Conservation (phyloP, 2,888 invertebrate genomes). For the Tenthredo mesomela region DNA sequence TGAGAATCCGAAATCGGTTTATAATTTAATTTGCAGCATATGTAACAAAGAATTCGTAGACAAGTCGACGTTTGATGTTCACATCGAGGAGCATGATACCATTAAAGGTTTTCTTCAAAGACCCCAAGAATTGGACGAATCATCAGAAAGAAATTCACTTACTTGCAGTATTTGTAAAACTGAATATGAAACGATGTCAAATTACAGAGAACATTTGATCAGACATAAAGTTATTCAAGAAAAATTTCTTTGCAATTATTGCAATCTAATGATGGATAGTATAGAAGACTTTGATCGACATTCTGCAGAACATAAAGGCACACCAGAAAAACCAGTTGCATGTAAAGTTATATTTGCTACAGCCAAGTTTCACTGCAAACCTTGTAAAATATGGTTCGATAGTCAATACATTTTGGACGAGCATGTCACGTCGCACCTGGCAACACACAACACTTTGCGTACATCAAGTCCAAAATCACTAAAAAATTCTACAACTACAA, state of each 20-base stretch:
- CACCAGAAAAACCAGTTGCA: slow-evolving; percentile 24
- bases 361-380: slow-evolving; percentile 39
- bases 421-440: background rate
- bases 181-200: background rate
- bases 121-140: background rate
- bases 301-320: slow-evolving; percentile 20
- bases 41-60: slow-evolving; percentile 38
- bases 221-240: slow-evolving; percentile 38
- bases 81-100: slow-evolving; percentile 9
- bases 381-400: slow-evolving; percentile 39
- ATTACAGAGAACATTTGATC: slow-evolving; percentile 7
- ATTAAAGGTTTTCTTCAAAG: slow-evolving; percentile 26
- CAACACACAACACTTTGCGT: background rate
- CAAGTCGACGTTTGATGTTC: slow-evolving; percentile 15
- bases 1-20: background rate
- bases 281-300: slow-evolving; percentile 34
- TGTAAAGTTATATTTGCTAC: slow-evolving; percentile 42
- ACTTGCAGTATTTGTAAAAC: slow-evolving; percentile 34
- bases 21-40: slow-evolving; percentile 39
- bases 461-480: background rate
- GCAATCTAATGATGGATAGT: slow-evolving; percentile 30
- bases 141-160: background rate
- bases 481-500: background rate
- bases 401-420: slow-evolving; percentile 6
- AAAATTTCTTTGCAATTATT: slow-evolving; percentile 33